Base-by-base conservation (phyloP, 2,888 invertebrate genomes). In the Anodontia alba region DNA sequence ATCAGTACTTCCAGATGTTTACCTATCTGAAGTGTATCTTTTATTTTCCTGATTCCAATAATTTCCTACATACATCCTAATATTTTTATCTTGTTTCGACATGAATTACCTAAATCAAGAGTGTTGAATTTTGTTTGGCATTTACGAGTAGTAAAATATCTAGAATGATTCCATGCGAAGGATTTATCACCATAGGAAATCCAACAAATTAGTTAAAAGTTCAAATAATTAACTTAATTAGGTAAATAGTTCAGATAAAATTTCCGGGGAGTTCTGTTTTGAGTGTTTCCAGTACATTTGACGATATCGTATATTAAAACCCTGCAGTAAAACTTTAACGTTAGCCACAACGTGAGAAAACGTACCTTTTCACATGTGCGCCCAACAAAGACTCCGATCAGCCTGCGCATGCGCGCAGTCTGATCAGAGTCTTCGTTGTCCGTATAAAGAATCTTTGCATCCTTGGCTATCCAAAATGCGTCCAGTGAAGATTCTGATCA, bases 11-110 rank as follows among this genome's bases (percentile, higher is more conserved):
- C 54, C 54, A 54, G 54, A 26, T 54, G 54, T 26, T 26, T 26
- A 54, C 54, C 7, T 54, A 54, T 54, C 54, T 54, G 2, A 23
- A 26, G 23, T 26, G 54, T 62, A 62, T 62, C 62, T 62, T 33
- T 33, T 5, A 2, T 31, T 62, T 62, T 33, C 62, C 62, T 62
- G 62, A 33, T 62, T 62, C 62, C 62, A 62, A 62, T 62, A 62
- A 62, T 62, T 62, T 62, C 33, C 31, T 33, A 62, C 62, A 62
- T 62, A 62, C 29, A 62, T 62, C 62, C 62, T 62, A 62, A 62
- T 62, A 62, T n/a, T 62, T 31, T 62, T 62, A 62, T 62, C 62
- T 62, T 62, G 62, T 62, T 62, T 62, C 62, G 62, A 62, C 62
- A 62, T 62, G 33, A 62, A 62, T 31, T 62, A 62, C 31, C 62